Evolutionary conservation across 2,797 vertebrate genomes (phyloP).

Genomic region (Perdix hodgsoniae): DNA sequence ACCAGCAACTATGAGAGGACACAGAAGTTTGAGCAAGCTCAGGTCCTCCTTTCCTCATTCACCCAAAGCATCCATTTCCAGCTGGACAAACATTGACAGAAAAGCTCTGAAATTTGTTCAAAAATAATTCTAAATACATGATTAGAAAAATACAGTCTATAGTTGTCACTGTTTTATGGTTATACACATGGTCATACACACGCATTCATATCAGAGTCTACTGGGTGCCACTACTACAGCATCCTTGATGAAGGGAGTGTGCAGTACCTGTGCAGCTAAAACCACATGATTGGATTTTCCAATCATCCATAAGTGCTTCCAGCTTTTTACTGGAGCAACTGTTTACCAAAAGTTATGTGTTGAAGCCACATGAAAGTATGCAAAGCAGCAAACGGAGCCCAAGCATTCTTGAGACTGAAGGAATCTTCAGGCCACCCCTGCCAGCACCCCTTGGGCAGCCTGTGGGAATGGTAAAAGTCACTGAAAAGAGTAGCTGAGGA

Average conservation of each 20-base stretch:
- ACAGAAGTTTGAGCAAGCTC: not conserved
- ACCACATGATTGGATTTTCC: not conserved
- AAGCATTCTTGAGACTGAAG: not conserved
- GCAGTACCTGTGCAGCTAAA: not conserved
- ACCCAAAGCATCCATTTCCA: fast-evolving
- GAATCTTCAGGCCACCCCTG: not conserved
- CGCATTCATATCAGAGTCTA: fast-evolving
- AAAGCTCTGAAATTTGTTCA: not conserved
- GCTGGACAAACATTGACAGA: not conserved
- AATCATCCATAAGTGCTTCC: not conserved
- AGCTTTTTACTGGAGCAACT: not conserved
- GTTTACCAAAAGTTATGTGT: not conserved
- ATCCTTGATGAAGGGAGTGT: not conserved
- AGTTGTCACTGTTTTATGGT: not conserved
- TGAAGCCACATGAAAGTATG: not conserved
- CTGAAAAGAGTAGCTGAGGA: not conserved
- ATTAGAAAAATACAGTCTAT: not conserved
- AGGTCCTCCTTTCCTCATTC: not conserved
- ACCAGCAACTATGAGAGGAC: not conserved
- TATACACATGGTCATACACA: not conserved
- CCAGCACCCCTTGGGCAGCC: fast-evolving
- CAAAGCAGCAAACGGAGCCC: not conserved
- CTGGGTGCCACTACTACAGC: not conserved
- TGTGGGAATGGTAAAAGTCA: not conserved
- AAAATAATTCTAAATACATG: not conserved